These are phyloP conservation scores for Aplocera efformata DNA, from an alignment of 2,888 invertebrate species.

Conservation along the genomic window DNA sequence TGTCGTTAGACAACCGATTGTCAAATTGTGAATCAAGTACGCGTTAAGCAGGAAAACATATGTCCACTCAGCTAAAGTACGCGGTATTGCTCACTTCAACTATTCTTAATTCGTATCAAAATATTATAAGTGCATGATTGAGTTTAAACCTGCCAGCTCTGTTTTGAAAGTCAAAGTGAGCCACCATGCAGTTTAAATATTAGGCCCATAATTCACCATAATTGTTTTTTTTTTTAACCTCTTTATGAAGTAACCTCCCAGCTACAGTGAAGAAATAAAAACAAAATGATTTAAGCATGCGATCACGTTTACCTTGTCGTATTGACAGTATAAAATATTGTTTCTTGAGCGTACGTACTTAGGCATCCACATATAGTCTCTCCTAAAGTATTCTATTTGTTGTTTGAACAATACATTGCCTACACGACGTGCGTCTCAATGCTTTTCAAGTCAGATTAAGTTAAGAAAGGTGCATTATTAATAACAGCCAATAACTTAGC, in stretches of 20 bases:
- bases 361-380: conserved; percentile 20
- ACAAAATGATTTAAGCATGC: conserved; percentile 8
- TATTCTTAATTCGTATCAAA: no score
- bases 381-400: conserved; percentile 56
- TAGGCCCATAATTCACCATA: no score
- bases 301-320: conserved; percentile 15
- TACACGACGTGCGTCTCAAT: conserved; percentile 68
- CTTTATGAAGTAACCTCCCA: conserved; percentile 1
- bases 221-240: no score
- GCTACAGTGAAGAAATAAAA: conserved; percentile 6
- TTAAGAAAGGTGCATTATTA: conserved; percentile 75
- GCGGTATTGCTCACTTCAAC: no score
- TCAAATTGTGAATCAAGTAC: no score
- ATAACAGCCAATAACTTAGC: conserved; percentile 77
- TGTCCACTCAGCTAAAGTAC: no score
- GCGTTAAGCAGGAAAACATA: no score
- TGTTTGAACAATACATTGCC: conserved; percentile 63
- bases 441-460: conserved; percentile 78
- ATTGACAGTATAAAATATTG: conserved; percentile 27
- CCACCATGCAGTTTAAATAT: no score
- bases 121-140: no score
- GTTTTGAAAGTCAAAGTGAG: no score
- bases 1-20: no score
- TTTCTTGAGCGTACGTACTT: conserved; percentile 19
- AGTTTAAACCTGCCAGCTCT: no score